Conservation (phyloP, 2,888 invertebrate genomes). For the Operophtera brumata region DNA sequence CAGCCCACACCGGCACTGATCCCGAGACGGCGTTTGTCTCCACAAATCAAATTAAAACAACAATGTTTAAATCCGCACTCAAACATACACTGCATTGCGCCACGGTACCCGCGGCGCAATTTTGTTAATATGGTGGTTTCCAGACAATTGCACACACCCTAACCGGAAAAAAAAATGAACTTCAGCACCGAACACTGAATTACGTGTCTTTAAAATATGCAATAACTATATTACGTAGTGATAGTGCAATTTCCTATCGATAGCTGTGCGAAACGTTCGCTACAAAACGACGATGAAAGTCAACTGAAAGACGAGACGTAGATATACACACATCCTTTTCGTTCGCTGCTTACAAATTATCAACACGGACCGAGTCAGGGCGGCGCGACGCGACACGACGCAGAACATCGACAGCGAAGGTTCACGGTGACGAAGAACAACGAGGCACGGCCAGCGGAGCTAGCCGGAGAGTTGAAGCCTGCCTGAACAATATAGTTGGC, state of each 20-base stretch:
- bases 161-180: constrained; percentile 37
- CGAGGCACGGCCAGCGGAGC: constrained; percentile 42
- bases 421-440: constrained; percentile 41
- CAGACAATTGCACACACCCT: constrained; percentile 41
- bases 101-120: constrained; percentile 71
- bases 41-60: constrained; percentile 60
- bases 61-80: constrained; percentile 69
- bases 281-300: constrained; percentile 80
- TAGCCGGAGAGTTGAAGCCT: constrained; percentile 47
- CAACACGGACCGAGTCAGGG: constrained; percentile 55
- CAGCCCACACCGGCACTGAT: constrained; percentile 57
- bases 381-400: constrained; percentile 41
- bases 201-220: constrained; percentile 47
- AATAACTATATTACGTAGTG: constrained; percentile 75
- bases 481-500: constrained; percentile 61
- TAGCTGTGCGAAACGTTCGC: constrained; percentile 79
- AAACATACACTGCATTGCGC: constrained; percentile 80
- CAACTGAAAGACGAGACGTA: constrained; percentile 81
- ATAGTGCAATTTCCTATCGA: constrained; percentile 76
- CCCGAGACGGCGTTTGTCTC: constrained; percentile 50
- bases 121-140: constrained; percentile 50
- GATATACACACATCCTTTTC: constrained; percentile 79
- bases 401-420: constrained; percentile 47
- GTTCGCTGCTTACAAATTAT: constrained; percentile 74
- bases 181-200: constrained; percentile 34